Percentiles rank a stretch among this genome's conserved stretches.
Conservation (phyloP, 2,113 vertebrate species). For the Dolichotis patagonum region DNA sequence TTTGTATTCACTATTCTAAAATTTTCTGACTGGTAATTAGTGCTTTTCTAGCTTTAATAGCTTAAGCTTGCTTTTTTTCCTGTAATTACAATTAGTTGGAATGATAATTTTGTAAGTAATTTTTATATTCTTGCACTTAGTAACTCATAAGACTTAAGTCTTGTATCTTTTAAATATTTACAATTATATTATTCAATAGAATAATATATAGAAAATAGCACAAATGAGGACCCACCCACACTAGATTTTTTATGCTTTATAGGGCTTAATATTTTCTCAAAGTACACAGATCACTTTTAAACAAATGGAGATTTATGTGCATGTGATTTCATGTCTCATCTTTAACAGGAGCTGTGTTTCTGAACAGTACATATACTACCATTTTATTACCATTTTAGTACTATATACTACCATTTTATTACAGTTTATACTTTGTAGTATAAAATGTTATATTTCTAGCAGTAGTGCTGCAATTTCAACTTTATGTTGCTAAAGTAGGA, state of each 20-base stretch:
- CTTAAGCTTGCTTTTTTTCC: constrained; percentile 13
- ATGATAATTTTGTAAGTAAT: neutral
- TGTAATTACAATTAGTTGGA: constrained; percentile 23
- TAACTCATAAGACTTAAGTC: neutral
- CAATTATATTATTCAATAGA: neutral
- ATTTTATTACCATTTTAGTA: neutral
- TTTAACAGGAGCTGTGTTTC: constrained; percentile 28
- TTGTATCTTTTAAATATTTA: constrained; percentile 32
- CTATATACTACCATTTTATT: neutral
- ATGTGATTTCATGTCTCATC: constrained; percentile 15
- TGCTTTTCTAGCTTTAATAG: neutral
- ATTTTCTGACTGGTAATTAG: neutral
- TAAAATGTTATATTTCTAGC: neutral
- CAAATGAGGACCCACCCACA: neutral
- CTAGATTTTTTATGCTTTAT: neutral
- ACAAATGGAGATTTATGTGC: neutral
- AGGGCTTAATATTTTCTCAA: neutral
- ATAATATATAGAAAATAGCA: neutral
- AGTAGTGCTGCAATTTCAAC: neutral
- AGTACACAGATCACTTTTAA: constrained; percentile 35
- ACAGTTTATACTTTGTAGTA: neutral
- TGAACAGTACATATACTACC: neutral
- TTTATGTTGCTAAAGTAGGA: neutral
- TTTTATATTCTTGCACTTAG: neutral
- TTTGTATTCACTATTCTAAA: neutral